Conservation (phyloP, 1,140 invertebrate species). For the Vanessa tameamea region DNA sequence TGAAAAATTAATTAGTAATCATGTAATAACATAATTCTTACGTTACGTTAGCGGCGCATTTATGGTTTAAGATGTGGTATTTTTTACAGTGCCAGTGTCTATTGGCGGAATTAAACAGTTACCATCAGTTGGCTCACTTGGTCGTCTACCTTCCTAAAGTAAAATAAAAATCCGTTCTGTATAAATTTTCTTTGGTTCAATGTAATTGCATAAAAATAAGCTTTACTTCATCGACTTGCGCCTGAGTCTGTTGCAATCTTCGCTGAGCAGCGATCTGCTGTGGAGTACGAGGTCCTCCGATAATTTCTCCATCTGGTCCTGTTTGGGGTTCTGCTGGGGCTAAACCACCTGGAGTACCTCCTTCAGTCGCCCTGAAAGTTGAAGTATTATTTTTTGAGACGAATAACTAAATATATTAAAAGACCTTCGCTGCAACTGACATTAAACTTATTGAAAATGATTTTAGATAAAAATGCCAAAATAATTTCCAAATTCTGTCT, state of each 20-base stretch:
- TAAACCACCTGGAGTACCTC: constrained; percentile 68
- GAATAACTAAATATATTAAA: not conserved
- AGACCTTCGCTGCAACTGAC: not conserved
- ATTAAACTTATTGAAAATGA: no score
- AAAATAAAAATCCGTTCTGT: no score
- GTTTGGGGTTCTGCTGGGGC: constrained; percentile 82
- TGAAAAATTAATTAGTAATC: constrained; percentile 57
- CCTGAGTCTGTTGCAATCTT: constrained; percentile 97
- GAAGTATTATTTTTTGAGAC: not conserved
- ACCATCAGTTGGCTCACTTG: no score
- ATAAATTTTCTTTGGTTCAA: no score
- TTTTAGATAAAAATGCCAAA: no score
- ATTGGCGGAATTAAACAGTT: no score
- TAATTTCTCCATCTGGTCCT: constrained; percentile 87
- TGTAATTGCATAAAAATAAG: not conserved
- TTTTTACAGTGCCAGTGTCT: no score
- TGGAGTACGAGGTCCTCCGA: constrained; percentile 91
- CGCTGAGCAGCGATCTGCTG: constrained; percentile 95
- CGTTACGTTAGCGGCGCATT: no score
- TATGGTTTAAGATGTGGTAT: no score
- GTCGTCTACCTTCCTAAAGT: no score
- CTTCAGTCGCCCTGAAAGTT: constrained; percentile 71
- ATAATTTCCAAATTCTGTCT: no score
- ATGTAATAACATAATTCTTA: not conserved
- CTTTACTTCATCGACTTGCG: constrained; percentile 96